Percentiles rank a stretch among this genome's conserved stretches.
Evolutionary conservation across 2,797 vertebrate genomes (phyloP).

Genomic region (Falco naumanni): DNA sequence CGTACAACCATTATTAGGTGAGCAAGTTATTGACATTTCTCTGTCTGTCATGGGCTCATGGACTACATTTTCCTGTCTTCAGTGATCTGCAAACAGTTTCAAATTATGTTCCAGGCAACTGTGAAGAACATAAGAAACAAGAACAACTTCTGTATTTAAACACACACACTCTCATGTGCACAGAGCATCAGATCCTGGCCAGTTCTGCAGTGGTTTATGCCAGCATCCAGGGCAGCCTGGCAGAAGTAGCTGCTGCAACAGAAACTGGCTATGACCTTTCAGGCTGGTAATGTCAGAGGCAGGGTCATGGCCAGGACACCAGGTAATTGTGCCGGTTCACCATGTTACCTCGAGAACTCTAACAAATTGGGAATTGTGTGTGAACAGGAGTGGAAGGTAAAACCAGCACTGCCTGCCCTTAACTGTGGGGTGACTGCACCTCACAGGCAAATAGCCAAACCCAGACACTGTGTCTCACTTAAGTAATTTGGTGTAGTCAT

Average conservation of each 20-base stretch:
- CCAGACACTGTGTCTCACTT: neutral
- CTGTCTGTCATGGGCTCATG: neutral
- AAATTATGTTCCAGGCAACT: neutral
- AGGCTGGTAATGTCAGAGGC: neutral
- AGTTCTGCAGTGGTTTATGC: neutral
- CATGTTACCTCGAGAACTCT: neutral
- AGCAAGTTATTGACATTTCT: neutral
- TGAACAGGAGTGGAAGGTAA: neutral
- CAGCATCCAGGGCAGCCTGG: neutral
- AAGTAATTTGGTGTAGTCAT: neutral
- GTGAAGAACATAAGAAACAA: neutral
- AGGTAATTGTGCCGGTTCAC: neutral
- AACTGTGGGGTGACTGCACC: neutral
- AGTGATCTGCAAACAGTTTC: neutral
- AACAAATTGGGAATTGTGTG: neutral
- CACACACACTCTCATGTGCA: accelerated
- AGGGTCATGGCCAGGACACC: neutral
- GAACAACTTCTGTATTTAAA: neutral
- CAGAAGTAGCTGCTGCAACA: neutral
- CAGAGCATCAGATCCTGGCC: neutral
- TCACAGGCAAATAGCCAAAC: constrained; percentile 11
- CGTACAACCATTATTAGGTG: neutral
- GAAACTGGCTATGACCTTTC: neutral
- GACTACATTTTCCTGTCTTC: neutral
- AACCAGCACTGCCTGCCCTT: neutral